Evolutionary conservation across 1,140 invertebrate species (phyloP).

Genomic region (Procambarus clarkii): DNA sequence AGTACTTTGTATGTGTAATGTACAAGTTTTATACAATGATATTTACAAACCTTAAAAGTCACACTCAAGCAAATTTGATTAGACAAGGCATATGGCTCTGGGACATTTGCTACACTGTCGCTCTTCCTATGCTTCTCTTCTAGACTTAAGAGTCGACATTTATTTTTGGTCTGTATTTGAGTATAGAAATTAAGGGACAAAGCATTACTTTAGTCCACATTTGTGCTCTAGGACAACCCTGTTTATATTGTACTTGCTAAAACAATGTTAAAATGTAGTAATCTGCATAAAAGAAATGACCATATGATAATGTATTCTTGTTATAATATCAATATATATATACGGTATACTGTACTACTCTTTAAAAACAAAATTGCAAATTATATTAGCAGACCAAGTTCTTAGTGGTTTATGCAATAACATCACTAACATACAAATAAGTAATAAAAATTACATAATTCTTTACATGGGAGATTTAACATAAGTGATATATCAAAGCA

Average conservation of each 20-base stretch:
- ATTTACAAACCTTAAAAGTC: not conserved
- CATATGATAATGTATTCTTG: not conserved
- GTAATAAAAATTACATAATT: no score
- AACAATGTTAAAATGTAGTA: not conserved
- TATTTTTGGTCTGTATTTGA: not conserved
- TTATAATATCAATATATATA: no score
- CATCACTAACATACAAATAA: no score
- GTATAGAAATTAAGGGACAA: not conserved
- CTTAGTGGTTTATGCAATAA: no score
- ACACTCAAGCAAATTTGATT: not conserved
- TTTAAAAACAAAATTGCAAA: not conserved
- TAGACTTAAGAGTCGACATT: not conserved
- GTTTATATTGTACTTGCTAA: not conserved
- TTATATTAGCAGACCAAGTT: not conserved
- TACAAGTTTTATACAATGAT: not conserved
- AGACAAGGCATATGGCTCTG: not conserved
- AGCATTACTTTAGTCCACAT: not conserved
- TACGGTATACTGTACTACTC: not conserved
- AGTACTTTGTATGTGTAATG: not conserved
- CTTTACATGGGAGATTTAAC: not conserved
- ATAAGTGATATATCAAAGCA: not conserved
- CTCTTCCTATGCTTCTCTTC: not conserved
- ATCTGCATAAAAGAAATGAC: not conserved
- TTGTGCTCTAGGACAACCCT: not conserved
- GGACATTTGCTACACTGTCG: not conserved